Base-by-base conservation (phyloP, 2,888 invertebrate genomes). In the Thumatha senex region DNA sequence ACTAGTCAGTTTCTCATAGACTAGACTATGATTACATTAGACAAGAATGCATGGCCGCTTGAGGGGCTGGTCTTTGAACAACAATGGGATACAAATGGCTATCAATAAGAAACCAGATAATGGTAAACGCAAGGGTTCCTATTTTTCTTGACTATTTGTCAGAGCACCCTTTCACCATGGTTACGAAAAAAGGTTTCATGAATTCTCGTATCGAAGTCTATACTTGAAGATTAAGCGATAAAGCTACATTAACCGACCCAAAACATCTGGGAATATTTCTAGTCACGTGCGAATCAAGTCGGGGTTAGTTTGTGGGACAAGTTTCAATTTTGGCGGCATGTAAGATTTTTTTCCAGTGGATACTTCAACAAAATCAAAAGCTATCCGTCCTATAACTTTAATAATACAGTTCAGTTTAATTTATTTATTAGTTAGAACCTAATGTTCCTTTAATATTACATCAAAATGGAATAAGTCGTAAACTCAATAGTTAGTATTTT, bases 251-350 rank as follows among this genome's bases (percentile, higher is more conserved):
- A 71, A 68, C 65, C 68, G 71, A 73, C 74, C 76, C 72, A 70
- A 75, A 80, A 79, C 74, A 76, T 77, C 68, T 69, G 78, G 74
- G 63, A 73, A 66, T 63, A 86, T 24, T 86, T 83, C 84, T 18
- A 47, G 70, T 80, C 87, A 86, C 87, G 87, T 84, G 53, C 76
- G 67, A 74, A 79, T 78, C 78, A 77, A 74, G 77, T 67, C 78
- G 82, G 78, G 78, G 79, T 80, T 70, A 76, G 78, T 74, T 77
- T 76, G 77, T 64, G 74, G 75, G 65, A 70, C 76, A 77, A 78
- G 78, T 84, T 85, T 85, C 83, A 84, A 83, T 83, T 81, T 77
- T 65, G 75, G 63, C 58, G 61, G 56, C 65, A 62, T 77, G 78
- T 72, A 68, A 71, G 67, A 64, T 54, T 58, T 63, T 63, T 67